Evolutionary conservation across 2,888 invertebrate species (phyloP).

Genomic region (Micropterix aruncella): DNA sequence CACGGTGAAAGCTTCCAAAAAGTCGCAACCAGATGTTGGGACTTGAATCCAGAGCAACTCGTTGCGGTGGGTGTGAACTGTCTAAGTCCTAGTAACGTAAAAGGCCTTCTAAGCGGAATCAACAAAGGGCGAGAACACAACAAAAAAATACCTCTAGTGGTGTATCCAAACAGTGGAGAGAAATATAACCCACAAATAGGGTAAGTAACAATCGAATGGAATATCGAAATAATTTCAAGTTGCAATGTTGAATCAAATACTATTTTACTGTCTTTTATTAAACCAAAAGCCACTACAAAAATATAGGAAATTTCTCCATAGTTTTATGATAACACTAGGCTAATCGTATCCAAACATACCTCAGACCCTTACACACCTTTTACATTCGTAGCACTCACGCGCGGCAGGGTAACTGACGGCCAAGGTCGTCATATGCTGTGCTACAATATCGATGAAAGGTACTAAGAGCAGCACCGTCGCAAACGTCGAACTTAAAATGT

Average conservation of each 20-base stretch:
- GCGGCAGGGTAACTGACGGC: no score
- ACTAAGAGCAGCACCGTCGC: no score
- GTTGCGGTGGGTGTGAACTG: conserved; percentile 87
- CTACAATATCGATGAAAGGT: no score
- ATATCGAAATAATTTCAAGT: neutral
- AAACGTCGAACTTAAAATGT: no score
- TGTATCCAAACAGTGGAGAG: conserved; percentile 90
- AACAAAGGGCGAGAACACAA: conserved; percentile 31
- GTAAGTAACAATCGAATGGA: no score
- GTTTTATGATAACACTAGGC: no score
- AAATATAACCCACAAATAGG: conserved; percentile 55
- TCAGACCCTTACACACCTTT: no score
- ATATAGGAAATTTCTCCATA: conserved; percentile 17
- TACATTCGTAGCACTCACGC: no score
- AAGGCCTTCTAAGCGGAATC: conserved; percentile 29
- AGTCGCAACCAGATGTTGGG: conserved; percentile 57
- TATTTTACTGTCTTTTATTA: neutral
- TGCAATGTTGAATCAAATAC: neutral
- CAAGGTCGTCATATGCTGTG: no score
- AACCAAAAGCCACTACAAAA: no score
- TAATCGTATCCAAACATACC: no score
- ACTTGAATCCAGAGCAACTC: conserved; percentile 51
- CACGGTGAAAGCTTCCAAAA: conserved; percentile 72
- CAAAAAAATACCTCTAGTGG: conserved; percentile 58
- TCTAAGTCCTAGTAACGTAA: conserved; percentile 38